Percentiles rank a stretch among this genome's conserved stretches.
Conservation (phyloP, 2,113 vertebrate genomes). For the Datnioides undecimradiatus region DNA sequence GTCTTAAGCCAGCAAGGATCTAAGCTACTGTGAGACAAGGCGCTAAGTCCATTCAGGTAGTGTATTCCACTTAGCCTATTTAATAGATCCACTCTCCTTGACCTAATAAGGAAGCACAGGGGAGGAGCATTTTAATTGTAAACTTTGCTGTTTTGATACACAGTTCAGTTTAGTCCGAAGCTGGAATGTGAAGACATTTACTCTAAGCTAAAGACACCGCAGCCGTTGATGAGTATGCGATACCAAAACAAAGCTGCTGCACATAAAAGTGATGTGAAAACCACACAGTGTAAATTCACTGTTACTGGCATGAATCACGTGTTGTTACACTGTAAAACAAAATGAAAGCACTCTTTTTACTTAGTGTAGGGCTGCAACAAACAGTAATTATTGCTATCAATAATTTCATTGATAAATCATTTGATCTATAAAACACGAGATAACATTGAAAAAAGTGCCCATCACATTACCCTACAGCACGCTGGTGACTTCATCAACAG, state of each 20-base stretch:
- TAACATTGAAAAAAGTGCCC: not conserved
- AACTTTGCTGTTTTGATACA: slow-evolving; percentile 5
- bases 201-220: not conserved
- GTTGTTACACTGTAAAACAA: not conserved
- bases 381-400: not conserved
- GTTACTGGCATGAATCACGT: no score
- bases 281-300: no score
- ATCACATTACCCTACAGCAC: not conserved
- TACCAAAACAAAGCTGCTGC: no score
- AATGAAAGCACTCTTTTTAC: not conserved
- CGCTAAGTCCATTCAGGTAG: slow-evolving; percentile 51
- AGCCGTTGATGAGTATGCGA: not conserved
- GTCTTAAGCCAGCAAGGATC: slow-evolving; percentile 63
- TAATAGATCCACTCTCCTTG: slow-evolving; percentile 62
- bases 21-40: slow-evolving; percentile 59
- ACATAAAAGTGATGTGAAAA: slow-evolving; percentile 17
- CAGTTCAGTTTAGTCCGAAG: slow-evolving; percentile 7
- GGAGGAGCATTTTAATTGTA: slow-evolving; percentile 5
- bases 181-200: not conserved
- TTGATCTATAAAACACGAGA: no score
- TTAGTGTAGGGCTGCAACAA: not conserved
- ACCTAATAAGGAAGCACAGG: slow-evolving; percentile 63
- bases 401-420: no score
- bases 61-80: slow-evolving; percentile 58
- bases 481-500: not conserved